These are phyloP conservation scores for Urosaurus nigricauda DNA, from an alignment of 2,797 vertebrate species.

Conservation along the genomic window DNA sequence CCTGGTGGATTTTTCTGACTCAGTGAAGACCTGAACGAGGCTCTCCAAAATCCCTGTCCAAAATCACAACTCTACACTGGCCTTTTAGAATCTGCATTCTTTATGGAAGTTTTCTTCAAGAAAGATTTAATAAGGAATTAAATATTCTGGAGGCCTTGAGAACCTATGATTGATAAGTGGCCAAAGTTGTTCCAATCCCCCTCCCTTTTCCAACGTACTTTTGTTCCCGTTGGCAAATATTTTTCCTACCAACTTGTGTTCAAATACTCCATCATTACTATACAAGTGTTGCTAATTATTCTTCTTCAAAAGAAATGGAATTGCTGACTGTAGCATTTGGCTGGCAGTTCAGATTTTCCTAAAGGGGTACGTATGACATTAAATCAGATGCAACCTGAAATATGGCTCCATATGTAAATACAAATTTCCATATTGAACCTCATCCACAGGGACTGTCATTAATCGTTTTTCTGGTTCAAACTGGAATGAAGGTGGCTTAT, in stretches of 20 bases:
- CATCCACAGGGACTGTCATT: constrained; percentile 34
- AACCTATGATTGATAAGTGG: neutral
- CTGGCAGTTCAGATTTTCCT: constrained; percentile 54
- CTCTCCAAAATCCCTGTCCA: too few species aligned
- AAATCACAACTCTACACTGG: too few species aligned
- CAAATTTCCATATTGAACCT: constrained; percentile 49
- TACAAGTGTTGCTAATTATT: constrained; percentile 56
- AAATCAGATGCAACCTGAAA: constrained; percentile 52
- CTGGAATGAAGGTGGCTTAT: constrained; percentile 4
- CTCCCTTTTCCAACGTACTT: neutral
- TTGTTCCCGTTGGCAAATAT: neutral
- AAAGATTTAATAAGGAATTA: too few species aligned
- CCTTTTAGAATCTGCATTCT: neutral
- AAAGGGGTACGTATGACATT: constrained; percentile 37
- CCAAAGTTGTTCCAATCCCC: neutral
- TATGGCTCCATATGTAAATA: constrained; percentile 36
- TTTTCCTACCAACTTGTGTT: neutral
- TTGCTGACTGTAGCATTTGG: constrained; percentile 50
- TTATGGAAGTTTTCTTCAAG: neutral
- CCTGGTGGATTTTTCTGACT: too few species aligned
- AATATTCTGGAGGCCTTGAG: too few species aligned
- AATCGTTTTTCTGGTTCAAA: neutral
- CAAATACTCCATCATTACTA: neutral
- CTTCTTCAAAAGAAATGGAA: constrained; percentile 61
- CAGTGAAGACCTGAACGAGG: too few species aligned